These are phyloP conservation scores for Gouania willdenowi DNA, from an alignment of 2,797 vertebrate species.

Conservation along the genomic window DNA sequence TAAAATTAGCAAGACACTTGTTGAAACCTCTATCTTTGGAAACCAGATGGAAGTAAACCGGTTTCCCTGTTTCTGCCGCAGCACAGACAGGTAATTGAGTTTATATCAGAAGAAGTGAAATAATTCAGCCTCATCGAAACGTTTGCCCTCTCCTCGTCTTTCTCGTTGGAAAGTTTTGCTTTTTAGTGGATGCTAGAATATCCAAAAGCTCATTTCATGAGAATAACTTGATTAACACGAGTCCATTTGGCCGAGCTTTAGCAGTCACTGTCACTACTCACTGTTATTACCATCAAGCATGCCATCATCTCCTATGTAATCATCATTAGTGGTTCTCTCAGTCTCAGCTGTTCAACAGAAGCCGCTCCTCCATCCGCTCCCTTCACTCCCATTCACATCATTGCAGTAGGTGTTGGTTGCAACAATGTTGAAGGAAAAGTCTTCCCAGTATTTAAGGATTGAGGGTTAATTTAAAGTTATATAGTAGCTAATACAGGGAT, in stretches of 20 bases:
- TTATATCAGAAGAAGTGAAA: conserved; percentile 33
- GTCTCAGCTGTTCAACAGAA: background rate
- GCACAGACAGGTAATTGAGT: conserved; percentile 28
- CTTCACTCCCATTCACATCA: background rate
- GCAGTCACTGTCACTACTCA: background rate
- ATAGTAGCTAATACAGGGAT: too few species aligned
- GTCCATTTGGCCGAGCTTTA: conserved; percentile 28
- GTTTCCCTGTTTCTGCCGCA: conserved; percentile 1
- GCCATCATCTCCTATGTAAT: conserved; percentile 1
- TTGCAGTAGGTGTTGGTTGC: too few species aligned
- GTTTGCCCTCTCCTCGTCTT: background rate
- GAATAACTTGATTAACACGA: conserved; percentile 25
- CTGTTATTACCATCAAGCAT: background rate
- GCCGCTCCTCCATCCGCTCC: too few species aligned
- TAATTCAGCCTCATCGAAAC: conserved; percentile 9
- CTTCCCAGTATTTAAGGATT: conserved; percentile 2
- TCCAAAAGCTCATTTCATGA: conserved; percentile 18
- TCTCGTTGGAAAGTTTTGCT: conserved; percentile 15
- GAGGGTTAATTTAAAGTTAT: too few species aligned
- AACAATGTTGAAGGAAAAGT: background rate
- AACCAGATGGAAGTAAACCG: conserved; percentile 1
- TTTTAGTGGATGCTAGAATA: conserved; percentile 25
- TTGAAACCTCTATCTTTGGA: too few species aligned
- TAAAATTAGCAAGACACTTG: too few species aligned
- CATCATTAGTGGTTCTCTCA: conserved; percentile 1